phyloP scores from a whole-genome alignment of 2,797 vertebrate genomes.

The Eupleurogrammus muticus region DNA sequence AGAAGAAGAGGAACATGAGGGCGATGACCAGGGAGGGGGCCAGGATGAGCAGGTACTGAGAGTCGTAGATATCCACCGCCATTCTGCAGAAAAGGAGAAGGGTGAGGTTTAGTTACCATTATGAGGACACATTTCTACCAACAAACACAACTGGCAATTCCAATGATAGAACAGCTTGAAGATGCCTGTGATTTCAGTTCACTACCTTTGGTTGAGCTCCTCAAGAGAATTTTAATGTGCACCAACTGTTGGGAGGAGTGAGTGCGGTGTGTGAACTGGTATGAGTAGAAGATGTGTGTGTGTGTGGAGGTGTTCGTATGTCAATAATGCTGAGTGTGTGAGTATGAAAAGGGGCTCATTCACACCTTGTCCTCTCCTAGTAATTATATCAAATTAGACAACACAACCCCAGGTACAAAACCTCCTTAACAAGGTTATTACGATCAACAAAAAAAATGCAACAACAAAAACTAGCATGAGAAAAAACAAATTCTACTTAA shows the following conservation, averaged over 20 bases:
- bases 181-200: slow-evolving; percentile 5
- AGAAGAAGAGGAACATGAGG: slow-evolving; percentile 98
- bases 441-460: too few species aligned
- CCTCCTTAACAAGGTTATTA: slow-evolving; percentile 62
- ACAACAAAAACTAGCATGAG: too few species aligned
- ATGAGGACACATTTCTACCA: neutral
- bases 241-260: slow-evolving; percentile 1
- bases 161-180: neutral
- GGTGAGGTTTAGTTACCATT: neutral
- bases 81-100: slow-evolving; percentile 75
- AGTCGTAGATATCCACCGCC: slow-evolving; percentile 96
- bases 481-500: too few species aligned
- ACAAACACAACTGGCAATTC: slow-evolving; percentile 11
- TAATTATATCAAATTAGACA: slow-evolving; percentile 85
- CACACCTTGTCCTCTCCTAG: slow-evolving; percentile 56
- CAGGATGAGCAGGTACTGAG: slow-evolving; percentile 95
- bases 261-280: slow-evolving; percentile 19
- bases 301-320: slow-evolving; percentile 25
- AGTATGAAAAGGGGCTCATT: slow-evolving; percentile 20
- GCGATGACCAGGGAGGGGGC: slow-evolving; percentile 94
- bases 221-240: slow-evolving; percentile 9
- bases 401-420: slow-evolving; percentile 62
- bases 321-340: slow-evolving; percentile 27
- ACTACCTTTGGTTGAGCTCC: neutral
- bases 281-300: slow-evolving; percentile 1